Evolutionary conservation across 2,113 vertebrate species (phyloP).

Genomic region (Nesospiza acunhae): DNA sequence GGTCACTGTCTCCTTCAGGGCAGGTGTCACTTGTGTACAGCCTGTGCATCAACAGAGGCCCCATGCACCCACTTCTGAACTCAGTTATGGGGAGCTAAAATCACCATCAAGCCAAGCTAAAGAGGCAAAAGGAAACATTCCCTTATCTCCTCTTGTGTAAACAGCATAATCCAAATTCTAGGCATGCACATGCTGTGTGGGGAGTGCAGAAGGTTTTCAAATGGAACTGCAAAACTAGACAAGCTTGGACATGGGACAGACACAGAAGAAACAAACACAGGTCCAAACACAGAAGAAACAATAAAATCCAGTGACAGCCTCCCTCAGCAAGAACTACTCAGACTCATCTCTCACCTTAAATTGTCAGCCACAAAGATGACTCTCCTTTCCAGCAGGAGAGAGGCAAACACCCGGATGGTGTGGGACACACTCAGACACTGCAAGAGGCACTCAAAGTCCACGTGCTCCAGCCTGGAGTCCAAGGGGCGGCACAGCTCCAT

Average conservation of each 20-base stretch:
- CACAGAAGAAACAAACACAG: not conserved
- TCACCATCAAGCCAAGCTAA: not conserved
- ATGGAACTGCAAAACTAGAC: not conserved
- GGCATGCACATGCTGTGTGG: not conserved
- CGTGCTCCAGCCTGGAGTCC: slow-evolving; percentile 93
- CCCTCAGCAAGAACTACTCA: not conserved
- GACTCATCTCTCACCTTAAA: slow-evolving; percentile 80
- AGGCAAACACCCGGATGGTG: slow-evolving; percentile 88
- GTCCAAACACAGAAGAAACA: not conserved
- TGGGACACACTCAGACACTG: slow-evolving; percentile 86
- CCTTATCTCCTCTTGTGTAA: not conserved
- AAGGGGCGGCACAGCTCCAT: slow-evolving; percentile 90
- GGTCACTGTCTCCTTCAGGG: not conserved
- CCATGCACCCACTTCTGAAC: not conserved
- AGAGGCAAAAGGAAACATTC: not conserved
- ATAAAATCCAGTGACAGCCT: rapidly evolving
- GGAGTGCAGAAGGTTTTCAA: not conserved
- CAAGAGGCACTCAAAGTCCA: slow-evolving; percentile 94
- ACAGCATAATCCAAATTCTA: not conserved
- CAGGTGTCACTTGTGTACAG: not conserved
- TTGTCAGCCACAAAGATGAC: slow-evolving; percentile 96
- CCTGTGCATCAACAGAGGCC: not conserved
- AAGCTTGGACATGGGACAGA: not conserved
- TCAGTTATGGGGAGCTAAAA: not conserved
- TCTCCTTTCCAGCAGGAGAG: slow-evolving; percentile 92